phyloP scores from a whole-genome alignment of 1,140 invertebrate species.

The Rhyzopertha dominica region DNA sequence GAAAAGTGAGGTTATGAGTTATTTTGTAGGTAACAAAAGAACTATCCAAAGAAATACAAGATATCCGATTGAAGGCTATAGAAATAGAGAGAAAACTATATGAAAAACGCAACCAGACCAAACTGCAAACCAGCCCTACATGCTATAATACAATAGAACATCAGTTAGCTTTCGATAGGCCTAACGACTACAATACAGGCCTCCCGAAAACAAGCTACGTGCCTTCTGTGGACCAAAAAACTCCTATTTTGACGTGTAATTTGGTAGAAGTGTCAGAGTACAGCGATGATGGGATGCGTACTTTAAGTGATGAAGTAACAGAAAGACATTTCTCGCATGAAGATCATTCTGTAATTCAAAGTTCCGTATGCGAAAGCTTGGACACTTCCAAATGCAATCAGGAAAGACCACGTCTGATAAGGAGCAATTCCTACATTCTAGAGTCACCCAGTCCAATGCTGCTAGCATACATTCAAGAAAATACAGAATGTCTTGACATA shows the following conservation, averaged over 20 bases:
- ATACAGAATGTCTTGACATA: slow-evolving; percentile 6
- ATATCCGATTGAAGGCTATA: slow-evolving; percentile 40
- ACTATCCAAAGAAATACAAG: slow-evolving; percentile 37
- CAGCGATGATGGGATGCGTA: slow-evolving; percentile 19
- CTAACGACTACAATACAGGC: slow-evolving; percentile 1
- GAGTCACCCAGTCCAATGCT: slow-evolving; percentile 57
- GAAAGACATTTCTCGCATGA: not conserved
- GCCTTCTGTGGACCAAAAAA: slow-evolving; percentile 11
- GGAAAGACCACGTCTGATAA: slow-evolving; percentile 46
- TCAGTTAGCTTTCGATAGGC: slow-evolving; percentile 19
- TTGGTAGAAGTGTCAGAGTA: slow-evolving; percentile 27
- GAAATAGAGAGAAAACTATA: slow-evolving; percentile 33
- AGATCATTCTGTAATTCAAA: slow-evolving; percentile 11
- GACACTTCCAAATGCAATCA: slow-evolving; percentile 7
- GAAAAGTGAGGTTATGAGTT: not conserved
- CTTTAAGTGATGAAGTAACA: slow-evolving; percentile 7
- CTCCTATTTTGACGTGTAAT: slow-evolving; percentile 17
- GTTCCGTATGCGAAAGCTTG: slow-evolving; percentile 1
- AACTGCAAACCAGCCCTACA: not conserved
- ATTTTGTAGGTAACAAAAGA: slow-evolving; percentile 29
- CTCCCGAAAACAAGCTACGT: slow-evolving; percentile 4
- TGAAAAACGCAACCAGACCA: slow-evolving; percentile 17
- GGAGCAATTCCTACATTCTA: slow-evolving; percentile 58
- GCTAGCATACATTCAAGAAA: slow-evolving; percentile 50
- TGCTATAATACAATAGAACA: slow-evolving; percentile 19